A percentile compares a stretch with the other conserved stretches of the same genome.
phyloP scores from a whole-genome alignment of 2,888 invertebrate species.

The Coelopa pilipes region DNA sequence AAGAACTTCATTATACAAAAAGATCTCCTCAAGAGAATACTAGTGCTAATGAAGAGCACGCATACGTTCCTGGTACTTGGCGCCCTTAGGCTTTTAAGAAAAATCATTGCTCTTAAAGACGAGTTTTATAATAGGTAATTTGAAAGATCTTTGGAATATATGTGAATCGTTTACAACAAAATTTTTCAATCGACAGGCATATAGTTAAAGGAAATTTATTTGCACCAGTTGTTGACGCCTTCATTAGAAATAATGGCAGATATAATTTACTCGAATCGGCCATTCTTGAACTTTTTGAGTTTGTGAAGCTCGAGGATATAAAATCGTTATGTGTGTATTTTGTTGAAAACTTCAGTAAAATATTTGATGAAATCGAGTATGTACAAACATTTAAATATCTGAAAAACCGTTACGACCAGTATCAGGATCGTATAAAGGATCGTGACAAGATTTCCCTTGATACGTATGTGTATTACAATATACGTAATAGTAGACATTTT shows the following conservation, averaged over 20 bases:
- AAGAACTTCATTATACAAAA: slow-evolving; percentile 97
- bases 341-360: slow-evolving; percentile 95
- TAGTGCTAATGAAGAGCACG: slow-evolving; percentile 95
- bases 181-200: slow-evolving; percentile 70
- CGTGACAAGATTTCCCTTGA: slow-evolving; percentile 79
- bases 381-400: slow-evolving; percentile 97
- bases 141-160: not conserved
- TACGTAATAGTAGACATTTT: too few species aligned
- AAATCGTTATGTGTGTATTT: slow-evolving; percentile 92
- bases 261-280: slow-evolving; percentile 99
- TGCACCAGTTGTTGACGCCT: slow-evolving; percentile 95
- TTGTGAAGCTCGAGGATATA: slow-evolving; percentile 93
- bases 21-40: slow-evolving; percentile 92
- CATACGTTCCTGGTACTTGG: slow-evolving; percentile 97
- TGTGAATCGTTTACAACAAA: not conserved
- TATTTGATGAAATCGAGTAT: slow-evolving; percentile 94
- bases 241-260: slow-evolving; percentile 95
- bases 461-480: slow-evolving; percentile 68
- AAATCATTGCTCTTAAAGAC: slow-evolving; percentile 96
- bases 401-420: slow-evolving; percentile 88
- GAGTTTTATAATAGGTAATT: slow-evolving; percentile 88
- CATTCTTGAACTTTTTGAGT: slow-evolving; percentile 99
- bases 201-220: slow-evolving; percentile 95
- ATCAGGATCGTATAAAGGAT: slow-evolving; percentile 90
- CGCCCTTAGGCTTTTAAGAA: slow-evolving; percentile 96